phyloP scores from a whole-genome alignment of 2,113 vertebrate genomes.

The Rhinichthys klamathensis region DNA sequence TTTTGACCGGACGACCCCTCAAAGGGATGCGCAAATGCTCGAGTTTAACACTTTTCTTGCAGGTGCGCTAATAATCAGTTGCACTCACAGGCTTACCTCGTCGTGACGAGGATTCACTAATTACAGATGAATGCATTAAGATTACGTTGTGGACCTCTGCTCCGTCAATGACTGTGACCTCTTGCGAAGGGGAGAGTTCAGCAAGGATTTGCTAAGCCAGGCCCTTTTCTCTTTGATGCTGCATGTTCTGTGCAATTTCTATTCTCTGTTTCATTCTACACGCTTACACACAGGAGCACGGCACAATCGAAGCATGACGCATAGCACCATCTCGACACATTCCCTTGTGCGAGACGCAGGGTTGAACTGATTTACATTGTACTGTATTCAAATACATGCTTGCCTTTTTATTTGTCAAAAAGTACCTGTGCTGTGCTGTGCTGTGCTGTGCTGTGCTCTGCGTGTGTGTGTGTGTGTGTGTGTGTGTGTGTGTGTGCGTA shows the following conservation, averaged over 20 bases:
- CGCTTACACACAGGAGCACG: conserved; percentile 29
- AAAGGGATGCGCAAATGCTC: conserved; percentile 26
- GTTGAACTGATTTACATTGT: conserved; percentile 46
- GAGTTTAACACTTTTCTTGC: conserved; percentile 7
- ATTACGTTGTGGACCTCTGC: conserved; percentile 25
- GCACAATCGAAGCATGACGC: conserved; percentile 41
- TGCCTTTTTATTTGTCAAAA: conserved; percentile 44
- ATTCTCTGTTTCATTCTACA: neutral
- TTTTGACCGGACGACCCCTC: conserved; percentile 21
- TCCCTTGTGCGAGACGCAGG: conserved; percentile 34
- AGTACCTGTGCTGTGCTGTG: conserved; percentile 41
- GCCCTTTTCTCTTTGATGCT: conserved; percentile 42
- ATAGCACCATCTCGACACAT: conserved; percentile 32
- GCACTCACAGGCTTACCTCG: conserved; percentile 44
- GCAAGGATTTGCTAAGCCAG: conserved; percentile 39
- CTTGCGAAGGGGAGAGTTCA: conserved; percentile 12
- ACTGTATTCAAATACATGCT: conserved; percentile 51
- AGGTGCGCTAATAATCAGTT: conserved; percentile 30
- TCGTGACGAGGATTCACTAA: conserved; percentile 18
- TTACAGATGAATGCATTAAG: conserved; percentile 34
- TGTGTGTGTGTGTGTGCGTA: neutral
- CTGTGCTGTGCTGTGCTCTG: no score
- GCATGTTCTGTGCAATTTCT: conserved; percentile 53
- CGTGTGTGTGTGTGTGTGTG: neutral
- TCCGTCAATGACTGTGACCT: conserved; percentile 44